Percentiles rank a stretch among this genome's conserved stretches.
Evolutionary conservation across 2,888 invertebrate genomes (phyloP).

Genomic region (Plagodis pulveraria): DNA sequence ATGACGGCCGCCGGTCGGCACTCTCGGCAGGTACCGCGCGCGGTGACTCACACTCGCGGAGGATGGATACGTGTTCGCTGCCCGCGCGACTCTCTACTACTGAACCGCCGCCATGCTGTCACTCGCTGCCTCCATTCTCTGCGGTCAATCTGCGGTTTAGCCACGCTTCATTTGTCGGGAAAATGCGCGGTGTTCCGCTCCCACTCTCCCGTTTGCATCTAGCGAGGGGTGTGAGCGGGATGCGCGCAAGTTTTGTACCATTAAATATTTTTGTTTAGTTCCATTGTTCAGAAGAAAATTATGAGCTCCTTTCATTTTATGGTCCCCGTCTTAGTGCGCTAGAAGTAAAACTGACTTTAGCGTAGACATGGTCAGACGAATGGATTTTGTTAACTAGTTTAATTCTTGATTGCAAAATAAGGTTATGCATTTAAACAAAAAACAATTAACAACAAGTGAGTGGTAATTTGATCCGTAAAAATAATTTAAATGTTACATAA

Average conservation of each 20-base stretch:
- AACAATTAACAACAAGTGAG: too few species aligned
- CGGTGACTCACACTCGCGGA: conserved; percentile 51
- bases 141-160: conserved; percentile 85
- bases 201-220: conserved; percentile 51
- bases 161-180: conserved; percentile 85
- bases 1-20: neutral
- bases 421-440: too few species aligned
- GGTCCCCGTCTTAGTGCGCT: conserved; percentile 49
- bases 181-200: conserved; percentile 73
- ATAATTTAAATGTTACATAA: conserved; percentile 33
- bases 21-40: conserved; percentile 5
- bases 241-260: conserved; percentile 72
- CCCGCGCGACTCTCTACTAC: conserved; percentile 76
- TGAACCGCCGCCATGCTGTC: conserved; percentile 83
- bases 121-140: conserved; percentile 84
- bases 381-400: too few species aligned
- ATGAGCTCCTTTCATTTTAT: conserved; percentile 76
- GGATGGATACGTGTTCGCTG: conserved; percentile 69
- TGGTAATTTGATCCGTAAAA: conserved; percentile 18
- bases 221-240: conserved; percentile 59
- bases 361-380: too few species aligned
- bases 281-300: conserved; percentile 78
- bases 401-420: too few species aligned
- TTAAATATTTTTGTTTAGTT: conserved; percentile 81
- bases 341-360: too few species aligned